A percentile compares a stretch with the other conserved stretches of the same genome.
Evolutionary conservation across 2,797 vertebrate species (phyloP).

Genomic region (Pelodytes ibericus): DNA sequence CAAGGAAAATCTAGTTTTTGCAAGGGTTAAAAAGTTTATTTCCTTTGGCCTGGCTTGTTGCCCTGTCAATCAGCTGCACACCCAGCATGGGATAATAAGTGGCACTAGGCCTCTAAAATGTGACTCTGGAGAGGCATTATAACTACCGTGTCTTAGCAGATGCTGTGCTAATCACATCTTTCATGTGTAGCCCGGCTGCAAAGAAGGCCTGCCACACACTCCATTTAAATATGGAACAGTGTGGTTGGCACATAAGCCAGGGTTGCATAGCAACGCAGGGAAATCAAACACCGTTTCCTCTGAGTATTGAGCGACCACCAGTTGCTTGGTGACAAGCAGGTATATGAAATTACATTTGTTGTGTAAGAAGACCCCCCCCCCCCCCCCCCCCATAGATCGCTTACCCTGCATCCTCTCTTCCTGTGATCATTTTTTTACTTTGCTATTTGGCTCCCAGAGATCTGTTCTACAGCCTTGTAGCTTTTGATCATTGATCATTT

Average conservation of each 20-base stretch:
- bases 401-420: not conserved
- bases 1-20: too few relatives aligned
- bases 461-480: not conserved
- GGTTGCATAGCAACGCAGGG: slow-evolving; percentile 32
- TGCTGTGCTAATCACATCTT: slow-evolving; percentile 6
- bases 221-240: slow-evolving; percentile 23
- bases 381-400: not conserved
- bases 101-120: not conserved
- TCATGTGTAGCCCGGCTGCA: not conserved
- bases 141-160: slow-evolving; percentile 2
- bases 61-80: not conserved
- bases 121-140: not conserved
- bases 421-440: not conserved
- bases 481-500: not conserved
- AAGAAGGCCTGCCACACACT: not conserved
- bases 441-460: not conserved
- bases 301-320: slow-evolving; percentile 6
- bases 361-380: not conserved
- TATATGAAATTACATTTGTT: slow-evolving; percentile 28
- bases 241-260: not conserved
- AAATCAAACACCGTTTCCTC: slow-evolving; percentile 12
- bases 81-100: not conserved
- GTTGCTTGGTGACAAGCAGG: slow-evolving; percentile 33
- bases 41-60: too few relatives aligned
- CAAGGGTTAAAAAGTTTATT: too few relatives aligned